Percentiles rank a stretch among this genome's conserved stretches.
Evolutionary conservation across 53 echinoderm and acorn worm genomes (phyloP).

Genomic region (Arbacia lixula): DNA sequence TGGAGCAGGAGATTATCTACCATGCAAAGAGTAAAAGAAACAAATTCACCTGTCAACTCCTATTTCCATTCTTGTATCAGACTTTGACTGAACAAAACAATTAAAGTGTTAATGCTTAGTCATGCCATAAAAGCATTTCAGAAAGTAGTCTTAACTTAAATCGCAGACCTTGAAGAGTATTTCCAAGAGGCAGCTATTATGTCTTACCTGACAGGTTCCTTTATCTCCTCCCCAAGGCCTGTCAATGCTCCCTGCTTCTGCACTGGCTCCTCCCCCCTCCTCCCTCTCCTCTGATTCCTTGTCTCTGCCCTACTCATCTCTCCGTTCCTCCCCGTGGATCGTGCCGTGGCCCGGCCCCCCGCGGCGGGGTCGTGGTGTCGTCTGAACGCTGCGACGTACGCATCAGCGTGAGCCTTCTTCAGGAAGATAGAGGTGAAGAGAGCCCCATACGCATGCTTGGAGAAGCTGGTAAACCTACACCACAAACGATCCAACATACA

Average conservation of each 20-base stretch:
- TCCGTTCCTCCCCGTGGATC: conserved; percentile 7
- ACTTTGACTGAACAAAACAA: too few species aligned
- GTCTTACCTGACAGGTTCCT: conserved; percentile 60
- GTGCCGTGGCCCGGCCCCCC: conserved; percentile 9
- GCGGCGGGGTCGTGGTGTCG: conserved; percentile 46
- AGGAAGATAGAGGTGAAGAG: conserved; percentile 82
- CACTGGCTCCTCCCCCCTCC: conserved; percentile 11
- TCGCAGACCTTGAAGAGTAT: too few species aligned
- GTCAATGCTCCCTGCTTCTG: neutral
- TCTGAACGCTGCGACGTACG: conserved; percentile 76
- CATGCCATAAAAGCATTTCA: too few species aligned
- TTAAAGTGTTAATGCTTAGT: too few species aligned
- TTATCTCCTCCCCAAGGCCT: conserved; percentile 54
- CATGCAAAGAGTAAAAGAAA: too few species aligned
- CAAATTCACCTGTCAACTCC: too few species aligned
- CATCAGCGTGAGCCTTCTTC: conserved; percentile 87
- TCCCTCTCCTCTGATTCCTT: neutral
- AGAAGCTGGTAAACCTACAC: conserved; percentile 74
- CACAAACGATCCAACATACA: too few species aligned
- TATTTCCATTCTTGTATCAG: too few species aligned
- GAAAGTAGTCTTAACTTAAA: too few species aligned
- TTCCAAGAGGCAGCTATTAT: too few species aligned
- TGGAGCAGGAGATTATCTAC: too few species aligned
- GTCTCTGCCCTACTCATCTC: conserved; percentile 3
- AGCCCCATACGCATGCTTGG: conserved; percentile 74